A percentile compares a stretch with the other conserved stretches of the same genome.
Evolutionary conservation across 2,113 vertebrate genomes (phyloP).

Genomic region (Austrofundulus limnaeus): DNA sequence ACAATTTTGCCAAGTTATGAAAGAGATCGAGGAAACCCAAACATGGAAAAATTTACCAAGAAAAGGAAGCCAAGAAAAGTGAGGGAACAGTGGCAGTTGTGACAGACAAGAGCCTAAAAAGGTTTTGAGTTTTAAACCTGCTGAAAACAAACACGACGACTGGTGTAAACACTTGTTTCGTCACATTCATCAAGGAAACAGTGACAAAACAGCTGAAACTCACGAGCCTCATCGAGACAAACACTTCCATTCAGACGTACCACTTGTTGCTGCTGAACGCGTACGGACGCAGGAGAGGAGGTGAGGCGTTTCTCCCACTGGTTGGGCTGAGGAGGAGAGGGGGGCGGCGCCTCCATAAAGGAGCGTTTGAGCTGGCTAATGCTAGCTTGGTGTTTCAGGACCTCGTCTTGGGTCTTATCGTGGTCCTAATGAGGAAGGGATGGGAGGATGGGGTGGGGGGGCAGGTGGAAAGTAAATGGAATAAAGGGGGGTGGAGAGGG

Average conservation of each 20-base stretch:
- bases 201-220: no score
- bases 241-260: slow-evolving; percentile 84
- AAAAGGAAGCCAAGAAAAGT: background rate
- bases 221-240: slow-evolving; percentile 25
- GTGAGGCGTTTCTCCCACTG: slow-evolving; percentile 99
- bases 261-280: slow-evolving; percentile 89
- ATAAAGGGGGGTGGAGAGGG: background rate
- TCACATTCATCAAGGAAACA: no score
- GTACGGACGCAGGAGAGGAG: slow-evolving; percentile 90
- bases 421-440: slow-evolving; percentile 83
- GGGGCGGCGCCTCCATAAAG: slow-evolving; percentile 98
- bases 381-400: slow-evolving; percentile 99
- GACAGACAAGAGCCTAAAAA: no score
- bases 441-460: background rate
- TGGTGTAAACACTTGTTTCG: no score
- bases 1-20: no score
- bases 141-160: no score
- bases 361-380: slow-evolving; percentile 99
- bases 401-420: slow-evolving; percentile 98
- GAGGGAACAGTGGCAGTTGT: no score
- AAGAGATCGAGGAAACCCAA: background rate
- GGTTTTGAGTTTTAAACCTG: no score
- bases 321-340: slow-evolving; percentile 88
- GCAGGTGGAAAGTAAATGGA: slow-evolving; percentile 15
- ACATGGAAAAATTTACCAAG: background rate